Conservation (phyloP, 2,888 invertebrate species). For the Autographa gamma region DNA sequence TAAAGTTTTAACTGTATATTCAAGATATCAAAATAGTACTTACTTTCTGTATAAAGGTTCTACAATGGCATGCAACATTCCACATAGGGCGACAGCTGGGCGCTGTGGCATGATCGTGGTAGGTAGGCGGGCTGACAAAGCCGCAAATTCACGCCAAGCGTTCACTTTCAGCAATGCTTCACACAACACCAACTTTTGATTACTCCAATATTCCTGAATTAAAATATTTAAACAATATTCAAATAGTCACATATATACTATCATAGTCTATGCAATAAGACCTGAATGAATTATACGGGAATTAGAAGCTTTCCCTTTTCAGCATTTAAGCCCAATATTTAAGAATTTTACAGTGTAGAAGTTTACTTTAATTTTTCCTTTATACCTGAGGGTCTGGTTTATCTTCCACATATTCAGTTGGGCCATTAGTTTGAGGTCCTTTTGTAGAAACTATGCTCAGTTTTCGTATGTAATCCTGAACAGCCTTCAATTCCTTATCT, state of each 20-base stretch:
- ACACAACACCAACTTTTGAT: slow-evolving; percentile 98
- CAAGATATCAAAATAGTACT: slow-evolving; percentile 47
- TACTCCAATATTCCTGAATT: slow-evolving; percentile 88
- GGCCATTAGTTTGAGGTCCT: slow-evolving; percentile 93
- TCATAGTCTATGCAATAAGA: no score
- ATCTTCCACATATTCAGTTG: slow-evolving; percentile 90
- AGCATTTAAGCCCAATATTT: not conserved
- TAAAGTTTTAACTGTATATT: not conserved
- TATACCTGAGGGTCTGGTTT: slow-evolving; percentile 91
- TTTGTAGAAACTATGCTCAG: slow-evolving; percentile 94
- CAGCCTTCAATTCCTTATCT: slow-evolving; percentile 94
- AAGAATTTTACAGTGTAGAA: not conserved
- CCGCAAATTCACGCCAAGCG: slow-evolving; percentile 96
- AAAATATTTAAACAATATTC: slow-evolving; percentile 11
- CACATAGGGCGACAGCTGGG: slow-evolving; percentile 93
- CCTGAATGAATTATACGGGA: not conserved
- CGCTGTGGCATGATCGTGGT: slow-evolving; percentile 93
- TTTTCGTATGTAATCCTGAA: slow-evolving; percentile 96
- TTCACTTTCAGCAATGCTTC: slow-evolving; percentile 96
- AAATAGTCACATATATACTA: no score
- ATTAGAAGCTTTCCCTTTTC: not conserved
- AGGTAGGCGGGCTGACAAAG: slow-evolving; percentile 94
- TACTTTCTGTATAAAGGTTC: slow-evolving; percentile 95
- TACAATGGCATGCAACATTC: slow-evolving; percentile 94
- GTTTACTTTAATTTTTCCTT: no score